phyloP scores from a whole-genome alignment of 2,113 vertebrate genomes.

The Calypte anna region DNA sequence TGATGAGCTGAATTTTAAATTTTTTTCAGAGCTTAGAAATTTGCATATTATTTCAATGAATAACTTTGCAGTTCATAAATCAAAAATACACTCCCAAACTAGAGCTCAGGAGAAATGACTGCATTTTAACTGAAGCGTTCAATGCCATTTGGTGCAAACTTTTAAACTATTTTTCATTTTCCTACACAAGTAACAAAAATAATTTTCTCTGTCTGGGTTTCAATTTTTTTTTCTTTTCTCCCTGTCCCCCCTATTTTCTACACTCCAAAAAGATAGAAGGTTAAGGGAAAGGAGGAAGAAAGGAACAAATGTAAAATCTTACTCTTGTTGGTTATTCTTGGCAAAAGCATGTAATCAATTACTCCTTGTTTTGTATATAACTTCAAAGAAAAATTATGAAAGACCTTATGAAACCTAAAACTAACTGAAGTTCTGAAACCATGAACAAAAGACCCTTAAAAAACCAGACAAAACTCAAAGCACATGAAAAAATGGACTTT shows the following conservation, averaged over 20 bases:
- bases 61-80: constrained; percentile 12
- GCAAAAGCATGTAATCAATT: not conserved
- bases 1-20: not conserved
- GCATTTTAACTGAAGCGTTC: not conserved
- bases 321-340: not conserved
- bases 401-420: not conserved
- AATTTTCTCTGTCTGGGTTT: not conserved
- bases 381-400: not conserved
- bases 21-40: not conserved
- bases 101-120: not conserved
- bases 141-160: not conserved
- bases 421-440: not conserved
- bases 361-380: not conserved
- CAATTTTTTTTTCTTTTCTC: not conserved
- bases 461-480: not conserved
- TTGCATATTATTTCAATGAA: not conserved
- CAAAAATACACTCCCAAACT: not conserved
- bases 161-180: not conserved
- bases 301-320: not conserved
- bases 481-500: not conserved
- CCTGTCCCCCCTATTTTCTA: not conserved
- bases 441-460: not conserved
- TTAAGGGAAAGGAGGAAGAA: not conserved
- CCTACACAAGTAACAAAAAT: not conserved
- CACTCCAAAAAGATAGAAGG: not conserved